Percentiles rank a stretch among this genome's conserved stretches.
Conservation (phyloP, 2,888 invertebrate species). For the Agonum fuliginosum region DNA sequence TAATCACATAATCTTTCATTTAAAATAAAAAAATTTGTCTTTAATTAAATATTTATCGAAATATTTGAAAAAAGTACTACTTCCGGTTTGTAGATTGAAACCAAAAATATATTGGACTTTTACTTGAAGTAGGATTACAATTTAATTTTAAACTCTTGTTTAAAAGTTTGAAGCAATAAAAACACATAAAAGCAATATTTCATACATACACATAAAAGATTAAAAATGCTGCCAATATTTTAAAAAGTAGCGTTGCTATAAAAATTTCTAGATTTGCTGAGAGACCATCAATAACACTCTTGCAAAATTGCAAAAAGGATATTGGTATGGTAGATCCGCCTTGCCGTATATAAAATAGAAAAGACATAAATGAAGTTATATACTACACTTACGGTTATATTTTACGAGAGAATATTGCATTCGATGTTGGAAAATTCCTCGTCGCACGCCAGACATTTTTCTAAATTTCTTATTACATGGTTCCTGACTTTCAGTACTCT, state of each 20-base stretch:
- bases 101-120: no score
- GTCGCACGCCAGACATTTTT: slow-evolving; percentile 23
- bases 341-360: slow-evolving; percentile 10
- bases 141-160: no score
- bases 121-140: no score
- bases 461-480: slow-evolving; percentile 40
- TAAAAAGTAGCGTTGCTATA: background rate
- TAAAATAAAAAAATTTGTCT: no score
- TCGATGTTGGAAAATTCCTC: background rate
- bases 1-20: no score
- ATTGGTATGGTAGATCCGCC: slow-evolving; percentile 10
- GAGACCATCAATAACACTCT: background rate
- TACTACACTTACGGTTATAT: slow-evolving; percentile 9
- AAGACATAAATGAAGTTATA: slow-evolving; percentile 29
- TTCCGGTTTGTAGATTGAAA: no score
- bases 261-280: background rate
- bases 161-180: no score
- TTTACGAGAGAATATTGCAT: slow-evolving; percentile 17
- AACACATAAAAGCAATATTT: no score
- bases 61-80: no score
- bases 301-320: slow-evolving; percentile 15
- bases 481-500: slow-evolving; percentile 6
- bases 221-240: no score
- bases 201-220: no score
- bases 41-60: no score